Evolutionary conservation across 2,113 vertebrate species (phyloP), one percentile per base, ranked within the genome.

Genomic region (Corydoras sp.): DNA sequence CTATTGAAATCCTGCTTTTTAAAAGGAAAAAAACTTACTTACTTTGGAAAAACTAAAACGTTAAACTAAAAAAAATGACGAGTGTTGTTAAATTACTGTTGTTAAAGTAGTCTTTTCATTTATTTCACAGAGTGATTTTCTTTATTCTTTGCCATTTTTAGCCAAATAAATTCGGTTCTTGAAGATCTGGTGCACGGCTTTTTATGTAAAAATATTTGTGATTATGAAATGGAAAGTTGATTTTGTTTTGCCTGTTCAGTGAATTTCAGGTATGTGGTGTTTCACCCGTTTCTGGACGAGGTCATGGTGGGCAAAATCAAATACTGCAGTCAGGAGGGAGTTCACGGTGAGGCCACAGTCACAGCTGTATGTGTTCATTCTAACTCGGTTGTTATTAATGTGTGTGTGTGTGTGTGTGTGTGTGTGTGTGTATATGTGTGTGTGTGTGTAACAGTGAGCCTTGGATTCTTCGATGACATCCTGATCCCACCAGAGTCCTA

Each of bases 381-480:
- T 56, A 13, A 55, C 12, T 12, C 3, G 5, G 51, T 53, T 53
- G 51, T 53, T 43, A 5, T 43, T 43, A 43, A 43, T 43, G 5
- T 14, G 8, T 56, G 58, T 63, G 15, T 54, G 18, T 24, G 18
- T 24, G 18, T 24, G 18, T 24, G 62, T 24, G n/a, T 54, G 48
- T 18, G 32, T 63, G 51, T 58, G 10, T 73, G 10, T 66, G 3
- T n/a, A n/a, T n/a, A n/a, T n/a, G n/a, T 56, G 50, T 72, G 10
- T 75, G 31, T 84, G 24, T 80, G 49, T 77, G 62, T 81, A 8
- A 0, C 86, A 98, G 96, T 98, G 82, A 94, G 91, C 6, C 88
- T 98, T 74, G 93, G 94, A 69, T 96, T 97, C 88, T 98, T 97
- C 14, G 96, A 98, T 2, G 95, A 98, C 85, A 94, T 96, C 68